These are phyloP conservation scores for Macrocentrus cingulum DNA, from an alignment of 1,140 invertebrate species.

Conservation along the genomic window DNA sequence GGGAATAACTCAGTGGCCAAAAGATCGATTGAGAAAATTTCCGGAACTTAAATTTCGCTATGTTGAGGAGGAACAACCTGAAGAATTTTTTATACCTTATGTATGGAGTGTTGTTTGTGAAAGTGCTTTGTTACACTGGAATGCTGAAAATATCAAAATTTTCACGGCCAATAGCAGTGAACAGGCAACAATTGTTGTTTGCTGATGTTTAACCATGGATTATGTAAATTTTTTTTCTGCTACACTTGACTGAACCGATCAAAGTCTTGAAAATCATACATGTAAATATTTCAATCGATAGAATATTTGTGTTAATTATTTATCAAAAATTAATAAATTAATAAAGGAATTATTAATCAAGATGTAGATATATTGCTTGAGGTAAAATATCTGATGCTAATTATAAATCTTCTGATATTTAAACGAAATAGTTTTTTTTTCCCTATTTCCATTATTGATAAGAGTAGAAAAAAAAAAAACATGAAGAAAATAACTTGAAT, in stretches of 20 bases:
- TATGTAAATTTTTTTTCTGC: not conserved
- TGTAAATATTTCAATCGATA: no score
- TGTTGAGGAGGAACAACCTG: conserved; percentile 97
- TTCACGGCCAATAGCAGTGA: conserved; percentile 50
- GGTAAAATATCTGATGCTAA: not conserved
- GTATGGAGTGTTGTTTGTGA: conserved; percentile 91
- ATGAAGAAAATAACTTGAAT: no score
- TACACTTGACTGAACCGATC: not conserved
- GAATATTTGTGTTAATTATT: no score
- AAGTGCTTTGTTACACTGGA: conserved; percentile 82
- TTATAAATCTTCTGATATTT: conserved; percentile 7
- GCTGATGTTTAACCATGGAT: conserved; percentile 43
- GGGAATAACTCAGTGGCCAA: conserved; percentile 85
- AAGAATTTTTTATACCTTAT: conserved; percentile 99
- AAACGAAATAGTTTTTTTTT: not conserved
- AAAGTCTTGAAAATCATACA: not conserved
- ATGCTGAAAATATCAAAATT: conserved; percentile 62
- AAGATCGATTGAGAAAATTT: conserved; percentile 93
- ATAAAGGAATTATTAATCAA: not conserved
- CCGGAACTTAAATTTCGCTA: conserved; percentile 98
- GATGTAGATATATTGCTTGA: conserved; percentile 1
- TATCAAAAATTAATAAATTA: not conserved
- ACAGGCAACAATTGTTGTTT: conserved; percentile 54
- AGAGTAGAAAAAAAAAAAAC: no score
- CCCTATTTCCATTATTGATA: no score